Conservation (phyloP, 2,888 invertebrate species). For the Hypsopygia costalis region DNA sequence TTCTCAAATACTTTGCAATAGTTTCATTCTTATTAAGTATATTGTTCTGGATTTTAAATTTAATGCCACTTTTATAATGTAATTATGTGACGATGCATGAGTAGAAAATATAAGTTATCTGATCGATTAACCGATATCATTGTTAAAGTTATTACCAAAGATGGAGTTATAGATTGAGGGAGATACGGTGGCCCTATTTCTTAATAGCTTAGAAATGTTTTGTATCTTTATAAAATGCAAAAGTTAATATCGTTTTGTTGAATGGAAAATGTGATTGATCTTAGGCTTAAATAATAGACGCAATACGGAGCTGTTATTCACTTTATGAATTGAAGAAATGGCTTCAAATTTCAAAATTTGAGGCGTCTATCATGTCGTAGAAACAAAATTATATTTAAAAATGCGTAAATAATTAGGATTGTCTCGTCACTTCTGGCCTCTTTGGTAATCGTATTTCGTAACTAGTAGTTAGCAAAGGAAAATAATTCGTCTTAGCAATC, state of each 20-base stretch:
- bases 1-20: background rate
- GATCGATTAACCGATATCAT: conserved; percentile 59
- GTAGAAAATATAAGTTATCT: conserved; percentile 47
- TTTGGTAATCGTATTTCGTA: too few relatives aligned
- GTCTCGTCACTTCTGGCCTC: too few relatives aligned
- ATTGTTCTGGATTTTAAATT: conserved; percentile 25
- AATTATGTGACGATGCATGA: conserved; percentile 24
- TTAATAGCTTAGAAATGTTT: conserved; percentile 70
- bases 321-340: background rate
- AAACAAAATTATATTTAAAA: too few relatives aligned
- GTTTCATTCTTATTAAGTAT: background rate
- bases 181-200: conserved; percentile 53
- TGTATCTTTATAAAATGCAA: conserved; percentile 74
- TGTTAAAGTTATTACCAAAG: conserved; percentile 76
- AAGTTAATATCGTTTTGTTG: conserved; percentile 61
- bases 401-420: too few relatives aligned
- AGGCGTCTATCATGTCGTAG: too few relatives aligned
- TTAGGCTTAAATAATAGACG: conserved; percentile 63
- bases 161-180: conserved; percentile 58
- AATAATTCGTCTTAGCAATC: too few relatives aligned
- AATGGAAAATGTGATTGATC: conserved; percentile 69
- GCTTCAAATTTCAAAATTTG: too few relatives aligned
- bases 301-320: conserved; percentile 12
- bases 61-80: conserved; percentile 20
- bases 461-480: too few relatives aligned